A percentile compares a stretch with the other conserved stretches of the same genome.
These are phyloP conservation scores for Mus minutoides DNA, from an alignment of 2,797 vertebrate genomes.

Conservation along the genomic window DNA sequence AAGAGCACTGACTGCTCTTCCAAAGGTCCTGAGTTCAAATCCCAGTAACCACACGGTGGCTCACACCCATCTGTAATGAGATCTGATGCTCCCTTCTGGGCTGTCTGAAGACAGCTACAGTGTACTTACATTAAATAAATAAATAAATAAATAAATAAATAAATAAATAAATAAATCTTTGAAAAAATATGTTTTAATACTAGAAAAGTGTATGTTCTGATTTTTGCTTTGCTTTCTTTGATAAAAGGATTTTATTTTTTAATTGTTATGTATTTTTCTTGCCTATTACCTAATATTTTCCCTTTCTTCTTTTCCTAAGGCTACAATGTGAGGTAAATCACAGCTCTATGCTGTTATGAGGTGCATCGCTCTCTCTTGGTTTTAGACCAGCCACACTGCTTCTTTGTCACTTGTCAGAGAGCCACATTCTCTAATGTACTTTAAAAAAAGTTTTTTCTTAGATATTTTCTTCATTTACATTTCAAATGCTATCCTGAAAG, in stretches of 20 bases:
- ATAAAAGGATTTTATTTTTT: background rate
- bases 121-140: no score
- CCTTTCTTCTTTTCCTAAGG: background rate
- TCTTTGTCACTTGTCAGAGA: background rate
- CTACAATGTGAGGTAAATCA: background rate
- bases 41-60: no score
- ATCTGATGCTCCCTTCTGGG: no score
- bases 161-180: no score
- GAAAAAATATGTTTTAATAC: background rate
- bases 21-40: no score
- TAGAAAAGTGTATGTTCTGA: background rate
- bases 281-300: background rate
- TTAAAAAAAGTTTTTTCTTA: no score
- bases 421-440: background rate
- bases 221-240: constrained; percentile 5
- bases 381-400: background rate
- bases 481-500: no score
- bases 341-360: background rate
- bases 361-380: background rate
- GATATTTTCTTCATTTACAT: no score
- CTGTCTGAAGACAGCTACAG: no score
- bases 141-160: no score
- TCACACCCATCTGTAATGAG: no score
- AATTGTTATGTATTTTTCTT: background rate
- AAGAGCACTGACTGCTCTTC: no score